Evolutionary conservation across 2,113 vertebrate species (phyloP).

Genomic region (Peucedramus taeniatus): DNA sequence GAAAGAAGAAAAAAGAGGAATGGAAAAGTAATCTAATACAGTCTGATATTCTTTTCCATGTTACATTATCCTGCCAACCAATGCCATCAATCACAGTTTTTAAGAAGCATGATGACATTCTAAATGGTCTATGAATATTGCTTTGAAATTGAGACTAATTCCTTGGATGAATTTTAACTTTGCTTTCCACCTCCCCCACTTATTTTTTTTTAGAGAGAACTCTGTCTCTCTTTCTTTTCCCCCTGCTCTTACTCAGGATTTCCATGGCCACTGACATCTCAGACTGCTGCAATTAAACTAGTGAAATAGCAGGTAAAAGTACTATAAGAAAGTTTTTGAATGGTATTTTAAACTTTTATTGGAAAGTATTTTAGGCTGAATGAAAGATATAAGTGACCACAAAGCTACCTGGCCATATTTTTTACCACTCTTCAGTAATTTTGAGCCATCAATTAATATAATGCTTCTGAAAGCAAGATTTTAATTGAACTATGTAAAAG

Average conservation of each 20-base stretch:
- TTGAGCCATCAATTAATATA: background rate
- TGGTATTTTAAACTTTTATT: background rate
- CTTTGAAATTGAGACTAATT: slow-evolving; percentile 36
- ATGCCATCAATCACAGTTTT: slow-evolving; percentile 11
- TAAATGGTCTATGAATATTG: slow-evolving; percentile 57
- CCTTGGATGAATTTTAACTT: slow-evolving; percentile 15
- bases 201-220: background rate
- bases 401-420: background rate
- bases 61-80: slow-evolving; percentile 19
- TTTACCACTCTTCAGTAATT: background rate
- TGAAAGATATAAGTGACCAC: background rate
- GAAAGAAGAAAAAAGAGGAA: background rate
- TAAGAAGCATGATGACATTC: slow-evolving; percentile 26
- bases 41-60: background rate
- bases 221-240: background rate
- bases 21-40: background rate
- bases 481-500: slow-evolving; percentile 5
- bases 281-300: background rate
- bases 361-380: background rate
- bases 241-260: background rate
- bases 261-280: background rate
- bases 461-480: background rate
- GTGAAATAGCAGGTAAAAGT: background rate
- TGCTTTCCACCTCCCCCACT: background rate
- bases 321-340: background rate